Conservation (phyloP, 2,113 vertebrate genomes). For the Pangasianodon hypophthalmus region DNA sequence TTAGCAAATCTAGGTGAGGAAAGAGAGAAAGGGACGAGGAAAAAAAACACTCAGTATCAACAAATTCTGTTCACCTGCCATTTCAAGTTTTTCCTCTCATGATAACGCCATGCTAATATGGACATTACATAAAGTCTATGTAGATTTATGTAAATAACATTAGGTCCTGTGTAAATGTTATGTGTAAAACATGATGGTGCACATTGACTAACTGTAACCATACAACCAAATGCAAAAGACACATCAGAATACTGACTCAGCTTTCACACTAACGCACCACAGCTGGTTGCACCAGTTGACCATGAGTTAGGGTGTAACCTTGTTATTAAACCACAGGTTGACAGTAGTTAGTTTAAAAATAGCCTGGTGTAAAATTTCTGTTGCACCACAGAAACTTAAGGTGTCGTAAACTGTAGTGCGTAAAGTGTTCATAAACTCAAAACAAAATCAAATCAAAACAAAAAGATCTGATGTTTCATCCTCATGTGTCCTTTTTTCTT, state of each 20-base stretch:
- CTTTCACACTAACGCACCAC: not conserved
- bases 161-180: not conserved
- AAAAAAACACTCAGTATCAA: not conserved
- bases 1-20: slow-evolving; percentile 82
- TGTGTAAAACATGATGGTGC: not conserved
- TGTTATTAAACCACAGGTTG: not conserved
- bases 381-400: not conserved
- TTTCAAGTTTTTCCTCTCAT: not conserved
- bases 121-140: not conserved
- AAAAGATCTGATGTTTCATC: not conserved
- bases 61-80: not conserved
- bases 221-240: not conserved
- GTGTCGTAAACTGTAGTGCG: not conserved
- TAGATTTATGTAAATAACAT: not conserved
- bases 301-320: not conserved
- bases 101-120: not conserved
- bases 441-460: not conserved
- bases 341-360: not conserved
- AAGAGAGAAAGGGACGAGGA: not conserved
- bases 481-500: not conserved
- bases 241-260: not conserved
- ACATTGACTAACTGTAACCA: not conserved
- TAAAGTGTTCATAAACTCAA: not conserved
- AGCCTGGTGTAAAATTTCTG: not conserved
- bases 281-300: not conserved